These are phyloP conservation scores for Schlechtendalia chinensis DNA, from an alignment of 1,140 invertebrate genomes.

Conservation along the genomic window DNA sequence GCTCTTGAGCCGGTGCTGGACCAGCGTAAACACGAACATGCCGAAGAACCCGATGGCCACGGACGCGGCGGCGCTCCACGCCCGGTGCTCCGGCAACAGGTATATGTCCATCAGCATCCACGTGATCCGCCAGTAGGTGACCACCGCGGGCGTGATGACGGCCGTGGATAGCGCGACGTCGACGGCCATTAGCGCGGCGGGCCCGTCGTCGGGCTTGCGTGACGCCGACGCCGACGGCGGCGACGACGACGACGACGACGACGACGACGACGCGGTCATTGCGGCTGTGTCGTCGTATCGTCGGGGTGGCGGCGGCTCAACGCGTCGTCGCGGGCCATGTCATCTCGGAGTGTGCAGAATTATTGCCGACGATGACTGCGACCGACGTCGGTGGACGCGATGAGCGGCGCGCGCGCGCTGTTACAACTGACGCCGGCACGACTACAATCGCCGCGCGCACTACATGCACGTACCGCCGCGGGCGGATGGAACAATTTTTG, in stretches of 20 bases:
- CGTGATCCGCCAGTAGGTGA: conserved; percentile 81
- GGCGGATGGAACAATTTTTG: conserved; percentile 42
- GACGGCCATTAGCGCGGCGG: conserved; percentile 63
- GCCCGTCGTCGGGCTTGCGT: conserved; percentile 57
- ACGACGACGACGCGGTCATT: not conserved
- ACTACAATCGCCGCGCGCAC: too few species aligned
- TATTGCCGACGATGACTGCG: not conserved
- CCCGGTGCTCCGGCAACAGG: conserved; percentile 63
- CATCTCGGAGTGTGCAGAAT: not conserved
- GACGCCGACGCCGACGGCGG: conserved; percentile 54
- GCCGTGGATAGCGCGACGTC: conserved; percentile 71
- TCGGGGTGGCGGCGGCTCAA: not conserved
- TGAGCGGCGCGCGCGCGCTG: conserved; percentile 4
- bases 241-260: conserved; percentile 49
- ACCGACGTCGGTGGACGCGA: not conserved
- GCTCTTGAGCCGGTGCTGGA: conserved; percentile 65
- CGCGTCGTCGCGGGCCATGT: not conserved
- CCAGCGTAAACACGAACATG: conserved; percentile 67
- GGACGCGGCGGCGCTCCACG: conserved; percentile 66
- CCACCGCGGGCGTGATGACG: conserved; percentile 74
- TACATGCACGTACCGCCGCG: not conserved
- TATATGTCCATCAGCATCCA: conserved; percentile 76
- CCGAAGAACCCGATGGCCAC: conserved; percentile 67
- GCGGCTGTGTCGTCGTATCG: not conserved
- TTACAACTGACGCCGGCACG: conserved; percentile 13